Percentiles rank a stretch among this genome's conserved stretches.
Evolutionary conservation across 1,140 invertebrate species (phyloP).

Genomic region (Diuraphis noxia): DNA sequence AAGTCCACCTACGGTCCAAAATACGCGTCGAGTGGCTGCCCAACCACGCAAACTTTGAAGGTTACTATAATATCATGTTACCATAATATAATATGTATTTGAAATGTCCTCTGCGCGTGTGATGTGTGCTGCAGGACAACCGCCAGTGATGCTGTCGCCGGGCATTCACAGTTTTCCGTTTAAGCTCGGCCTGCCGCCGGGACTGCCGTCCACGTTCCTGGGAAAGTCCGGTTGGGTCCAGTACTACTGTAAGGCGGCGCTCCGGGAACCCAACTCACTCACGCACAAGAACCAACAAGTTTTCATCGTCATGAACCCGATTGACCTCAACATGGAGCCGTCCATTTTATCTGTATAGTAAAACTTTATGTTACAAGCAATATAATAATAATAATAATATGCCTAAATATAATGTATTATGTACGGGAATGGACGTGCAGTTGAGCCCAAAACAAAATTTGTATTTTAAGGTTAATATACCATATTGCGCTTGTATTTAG

Average conservation of each 20-base stretch:
- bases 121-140: conserved; percentile 74
- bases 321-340: conserved; percentile 89
- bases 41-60: neutral
- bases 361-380: neutral
- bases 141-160: conserved; percentile 82
- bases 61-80: neutral
- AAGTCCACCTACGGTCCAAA: neutral
- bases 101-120: conserved; percentile 29
- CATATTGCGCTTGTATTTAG: too few species aligned
- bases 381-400: conserved; percentile 17
- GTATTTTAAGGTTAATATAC: too few species aligned
- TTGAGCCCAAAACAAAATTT: too few species aligned
- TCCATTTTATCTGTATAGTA: conserved; percentile 83
- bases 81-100: too few species aligned
- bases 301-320: conserved; percentile 95
- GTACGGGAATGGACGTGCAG: too few species aligned
- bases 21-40: neutral
- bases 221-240: conserved; percentile 95
- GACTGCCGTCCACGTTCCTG: conserved; percentile 88
- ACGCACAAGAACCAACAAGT: conserved; percentile 96
- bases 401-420: neutral
- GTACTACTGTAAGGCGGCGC: conserved; percentile 89
- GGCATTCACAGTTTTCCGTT: conserved; percentile 96
- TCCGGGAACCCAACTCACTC: conserved; percentile 84
- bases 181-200: conserved; percentile 85